A percentile compares a stretch with the other conserved stretches of the same genome.
phyloP scores from a whole-genome alignment of 1,140 invertebrate genomes.

The Arctopsyche grandis region DNA sequence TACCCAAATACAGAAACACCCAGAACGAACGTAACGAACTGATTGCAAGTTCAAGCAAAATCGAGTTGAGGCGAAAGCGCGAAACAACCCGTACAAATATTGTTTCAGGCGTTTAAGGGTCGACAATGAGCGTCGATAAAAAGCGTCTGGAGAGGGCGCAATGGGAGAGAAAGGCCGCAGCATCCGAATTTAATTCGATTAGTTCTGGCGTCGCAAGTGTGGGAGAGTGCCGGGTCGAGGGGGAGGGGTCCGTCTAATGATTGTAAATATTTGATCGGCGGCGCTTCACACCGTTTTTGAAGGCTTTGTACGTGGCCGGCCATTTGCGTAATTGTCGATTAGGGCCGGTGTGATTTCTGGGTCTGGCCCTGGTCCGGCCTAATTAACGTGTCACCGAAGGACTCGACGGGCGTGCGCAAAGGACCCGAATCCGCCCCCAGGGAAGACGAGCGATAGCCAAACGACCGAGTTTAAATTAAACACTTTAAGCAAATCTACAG shows the following conservation, averaged over 20 bases:
- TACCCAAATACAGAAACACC: too few species aligned
- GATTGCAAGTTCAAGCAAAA: too few species aligned
- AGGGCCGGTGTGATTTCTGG: slow-evolving; percentile 38
- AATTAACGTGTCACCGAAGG: slow-evolving; percentile 42
- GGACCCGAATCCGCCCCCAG: not conserved
- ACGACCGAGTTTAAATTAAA: not conserved
- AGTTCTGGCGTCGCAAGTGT: not conserved
- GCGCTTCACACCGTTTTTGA: slow-evolving; percentile 34
- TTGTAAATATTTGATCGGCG: slow-evolving; percentile 42
- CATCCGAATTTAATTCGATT: slow-evolving; percentile 14
- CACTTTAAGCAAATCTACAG: not conserved
- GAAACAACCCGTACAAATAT: not conserved
- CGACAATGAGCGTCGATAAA: slow-evolving; percentile 2
- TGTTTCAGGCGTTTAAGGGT: not conserved
- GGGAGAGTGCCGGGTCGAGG: not conserved
- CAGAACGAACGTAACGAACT: too few species aligned
- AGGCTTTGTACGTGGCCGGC: slow-evolving; percentile 4
- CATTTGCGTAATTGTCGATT: slow-evolving; percentile 45
- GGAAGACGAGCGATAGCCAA: not conserved
- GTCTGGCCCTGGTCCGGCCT: slow-evolving; percentile 22
- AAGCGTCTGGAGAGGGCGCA: not conserved
- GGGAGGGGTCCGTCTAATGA: not conserved
- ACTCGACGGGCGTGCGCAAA: not conserved
- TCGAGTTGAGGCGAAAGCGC: too few species aligned
- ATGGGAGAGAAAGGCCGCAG: not conserved